Base-by-base conservation (phyloP, 2,888 invertebrate genomes). In the Corythucha ciliata region DNA sequence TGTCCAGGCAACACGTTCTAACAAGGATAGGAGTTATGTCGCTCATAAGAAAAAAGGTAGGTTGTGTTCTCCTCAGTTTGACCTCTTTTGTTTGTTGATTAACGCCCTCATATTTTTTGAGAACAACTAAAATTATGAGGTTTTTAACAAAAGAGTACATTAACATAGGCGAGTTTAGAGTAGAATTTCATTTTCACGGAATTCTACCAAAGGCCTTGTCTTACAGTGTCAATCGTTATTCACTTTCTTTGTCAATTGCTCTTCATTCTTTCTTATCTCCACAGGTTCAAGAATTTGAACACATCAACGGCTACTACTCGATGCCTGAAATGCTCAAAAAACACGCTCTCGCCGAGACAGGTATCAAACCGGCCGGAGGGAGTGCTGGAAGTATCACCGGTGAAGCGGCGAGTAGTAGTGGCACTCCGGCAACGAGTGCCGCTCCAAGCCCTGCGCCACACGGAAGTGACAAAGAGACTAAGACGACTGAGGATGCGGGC, bases 11-110 rank as follows among this genome's bases (percentile, higher is more conserved):
- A 65, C 97, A 98, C 69, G 96, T 98, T 24, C 74, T 98, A 24
- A 96, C 96, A 1, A 76, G 98, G 59, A 97, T 99, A 59, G 98
- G 98, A 12, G 93, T 98, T 1, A 97, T 99, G 97, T 94, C 94
- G 14, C 73, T 99, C 20, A 97, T 99, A 49, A 77, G 97, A 52
- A 98, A 98, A 71, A 99, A 99, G 74, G 79, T 78, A 61, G 48
- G 36, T 42, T 24, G 18, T 8, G 29, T 10, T 22, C 1, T 53
- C 55, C 50, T 10, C 52, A 77, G 77, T 93, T 97, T 26, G n/a
- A n/a, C n/a, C n/a, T n/a, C n/a, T n/a, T n/a, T n/a, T n/a, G n/a
- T n/a, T n/a, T n/a, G n/a, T n/a, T n/a, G n/a, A n/a, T n/a, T n/a
- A n/a, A n/a, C n/a, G n/a, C n/a, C n/a, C n/a, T n/a, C n/a, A n/a